These are phyloP conservation scores for Diploptera punctata DNA, from an alignment of 2,888 invertebrate genomes.

Conservation along the genomic window DNA sequence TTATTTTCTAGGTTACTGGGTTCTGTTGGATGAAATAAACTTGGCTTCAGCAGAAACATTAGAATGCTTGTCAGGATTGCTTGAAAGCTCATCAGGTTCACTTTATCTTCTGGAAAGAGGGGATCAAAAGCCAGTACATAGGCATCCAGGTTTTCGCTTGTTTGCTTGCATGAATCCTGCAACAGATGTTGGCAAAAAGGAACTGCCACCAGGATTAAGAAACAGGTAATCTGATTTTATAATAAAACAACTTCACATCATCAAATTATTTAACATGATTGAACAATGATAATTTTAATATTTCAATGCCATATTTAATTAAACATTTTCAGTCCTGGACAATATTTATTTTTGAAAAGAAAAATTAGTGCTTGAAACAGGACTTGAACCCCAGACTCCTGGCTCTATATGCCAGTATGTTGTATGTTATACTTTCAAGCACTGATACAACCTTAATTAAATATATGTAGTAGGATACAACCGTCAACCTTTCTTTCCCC, in stretches of 20 bases:
- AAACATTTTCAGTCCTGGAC: no score
- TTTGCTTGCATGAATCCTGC: constrained; percentile 99
- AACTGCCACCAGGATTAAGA: constrained; percentile 89
- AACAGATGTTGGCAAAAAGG: constrained; percentile 97
- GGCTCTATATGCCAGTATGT: no score
- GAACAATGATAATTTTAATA: no score
- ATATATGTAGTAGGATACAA: no score
- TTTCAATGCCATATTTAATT: no score
- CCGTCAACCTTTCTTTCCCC: no score
- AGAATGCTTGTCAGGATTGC: constrained; percentile 88
- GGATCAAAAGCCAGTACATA: constrained; percentile 80
- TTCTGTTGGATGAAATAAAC: constrained; percentile 97
- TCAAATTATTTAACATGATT: no score
- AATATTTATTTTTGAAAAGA: no score
- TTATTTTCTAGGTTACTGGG: constrained; percentile 93
- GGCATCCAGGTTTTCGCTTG: constrained; percentile 88
- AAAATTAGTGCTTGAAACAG: no score
- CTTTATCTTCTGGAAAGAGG: constrained; percentile 88
- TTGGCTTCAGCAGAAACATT: constrained; percentile 96
- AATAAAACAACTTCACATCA: no score
- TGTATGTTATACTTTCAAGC: no score
- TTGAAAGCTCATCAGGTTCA: constrained; percentile 83
- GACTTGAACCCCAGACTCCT: background rate
- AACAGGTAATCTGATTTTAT: constrained; percentile 66
- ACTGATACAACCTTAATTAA: no score